These are phyloP conservation scores for Hylomyscus alleni DNA, from an alignment of 2,797 vertebrate species.

Conservation along the genomic window DNA sequence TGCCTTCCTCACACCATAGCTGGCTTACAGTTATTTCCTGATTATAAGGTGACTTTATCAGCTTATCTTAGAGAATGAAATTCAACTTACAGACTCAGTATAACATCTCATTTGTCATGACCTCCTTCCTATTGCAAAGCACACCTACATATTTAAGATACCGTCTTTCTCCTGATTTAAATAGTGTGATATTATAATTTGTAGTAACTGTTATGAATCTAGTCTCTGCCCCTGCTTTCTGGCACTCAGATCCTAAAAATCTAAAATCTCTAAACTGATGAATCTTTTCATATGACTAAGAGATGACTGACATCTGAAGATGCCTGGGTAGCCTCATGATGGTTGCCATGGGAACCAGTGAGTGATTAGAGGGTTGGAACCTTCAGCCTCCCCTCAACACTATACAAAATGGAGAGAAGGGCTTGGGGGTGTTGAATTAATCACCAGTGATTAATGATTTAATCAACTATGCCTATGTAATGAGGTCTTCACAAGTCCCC, in stretches of 20 bases:
- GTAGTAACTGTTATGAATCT: neutral
- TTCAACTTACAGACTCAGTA: neutral
- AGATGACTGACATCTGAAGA: neutral
- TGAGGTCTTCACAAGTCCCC: neutral
- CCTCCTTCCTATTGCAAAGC: neutral
- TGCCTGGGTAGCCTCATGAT: neutral
- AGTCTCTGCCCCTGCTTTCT: neutral
- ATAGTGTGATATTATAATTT: neutral
- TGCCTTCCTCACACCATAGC: neutral
- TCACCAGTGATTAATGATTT: slow-evolving; percentile 39
- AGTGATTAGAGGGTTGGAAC: neutral
- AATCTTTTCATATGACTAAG: slow-evolving; percentile 9
- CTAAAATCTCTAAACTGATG: neutral
- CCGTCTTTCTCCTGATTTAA: slow-evolving; percentile 32
- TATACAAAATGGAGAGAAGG: neutral
- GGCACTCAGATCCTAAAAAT: neutral
- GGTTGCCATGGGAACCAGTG: slow-evolving; percentile 46
- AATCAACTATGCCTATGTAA: neutral
- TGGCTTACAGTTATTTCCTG: slow-evolving; percentile 28
- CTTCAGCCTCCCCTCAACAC: neutral
- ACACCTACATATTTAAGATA: neutral
- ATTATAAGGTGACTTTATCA: slow-evolving; percentile 28
- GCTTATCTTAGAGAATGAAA: slow-evolving; percentile 41
- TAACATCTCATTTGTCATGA: neutral
- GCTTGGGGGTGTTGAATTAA: slow-evolving; percentile 6